Percentiles rank a stretch among this genome's conserved stretches.
Evolutionary conservation across 2,888 invertebrate genomes (phyloP).

Genomic region (Drosophila subquinaria): DNA sequence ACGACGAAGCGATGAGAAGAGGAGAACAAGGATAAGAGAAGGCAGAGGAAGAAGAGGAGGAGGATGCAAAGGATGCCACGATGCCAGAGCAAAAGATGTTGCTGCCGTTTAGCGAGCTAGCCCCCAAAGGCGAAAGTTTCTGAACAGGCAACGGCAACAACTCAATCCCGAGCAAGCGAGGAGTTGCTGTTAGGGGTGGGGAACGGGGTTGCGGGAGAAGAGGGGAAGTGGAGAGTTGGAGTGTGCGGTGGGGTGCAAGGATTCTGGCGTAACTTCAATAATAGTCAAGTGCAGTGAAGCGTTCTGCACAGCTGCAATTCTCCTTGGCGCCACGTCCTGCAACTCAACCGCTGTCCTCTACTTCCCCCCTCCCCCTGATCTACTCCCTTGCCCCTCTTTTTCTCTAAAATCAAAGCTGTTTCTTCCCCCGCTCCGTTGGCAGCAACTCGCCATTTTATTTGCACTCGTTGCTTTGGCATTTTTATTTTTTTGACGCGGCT

Average conservation of each 20-base stretch:
- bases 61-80: slow-evolving; percentile 42
- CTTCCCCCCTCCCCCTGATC: not conserved
- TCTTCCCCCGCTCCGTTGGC: slow-evolving; percentile 29
- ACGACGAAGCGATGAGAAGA: slow-evolving; percentile 22
- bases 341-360: slow-evolving; percentile 32
- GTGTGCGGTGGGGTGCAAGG: slow-evolving; percentile 27
- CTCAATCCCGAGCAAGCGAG: slow-evolving; percentile 55
- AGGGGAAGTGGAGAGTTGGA: not conserved
- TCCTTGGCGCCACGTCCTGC: slow-evolving; percentile 33
- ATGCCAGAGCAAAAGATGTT: slow-evolving; percentile 74
- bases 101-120: slow-evolving; percentile 35
- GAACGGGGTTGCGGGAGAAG: not conserved
- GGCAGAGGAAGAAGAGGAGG: not conserved
- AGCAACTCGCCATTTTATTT: slow-evolving; percentile 74
- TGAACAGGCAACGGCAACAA: slow-evolving; percentile 53
- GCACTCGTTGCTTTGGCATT: slow-evolving; percentile 72
- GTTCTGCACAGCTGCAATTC: slow-evolving; percentile 73
- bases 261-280: slow-evolving; percentile 73
- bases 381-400: not conserved
- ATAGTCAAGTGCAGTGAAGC: slow-evolving; percentile 83
- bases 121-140: slow-evolving; percentile 76
- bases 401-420: slow-evolving; percentile 64
- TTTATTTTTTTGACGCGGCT: slow-evolving; percentile 59
- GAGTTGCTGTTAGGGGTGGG: not conserved
- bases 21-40: not conserved